Percentiles rank a stretch among this genome's conserved stretches.
Conservation (phyloP, 2,888 invertebrate species). For the Orthosia gothica region DNA sequence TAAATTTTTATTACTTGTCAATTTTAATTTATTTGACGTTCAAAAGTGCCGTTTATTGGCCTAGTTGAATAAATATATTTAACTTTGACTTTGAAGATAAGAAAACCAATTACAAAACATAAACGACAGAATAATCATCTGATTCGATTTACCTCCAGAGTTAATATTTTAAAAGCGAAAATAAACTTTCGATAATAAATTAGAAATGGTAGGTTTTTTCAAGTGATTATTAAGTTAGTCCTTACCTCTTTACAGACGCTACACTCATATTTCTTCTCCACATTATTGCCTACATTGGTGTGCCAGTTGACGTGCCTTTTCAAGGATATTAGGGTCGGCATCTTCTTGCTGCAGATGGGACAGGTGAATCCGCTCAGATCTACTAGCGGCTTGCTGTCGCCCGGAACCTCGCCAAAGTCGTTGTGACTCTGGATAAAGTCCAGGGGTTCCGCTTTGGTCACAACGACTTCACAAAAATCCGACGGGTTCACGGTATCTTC, state of each 20-base stretch:
- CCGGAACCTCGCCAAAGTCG: conserved; percentile 86
- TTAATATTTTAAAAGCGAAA: not conserved
- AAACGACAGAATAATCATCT: not conserved
- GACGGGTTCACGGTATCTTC: conserved; percentile 79
- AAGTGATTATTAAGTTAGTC: not conserved
- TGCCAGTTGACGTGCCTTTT: conserved; percentile 89
- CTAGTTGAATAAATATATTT: too few species aligned
- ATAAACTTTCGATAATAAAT: conserved; percentile 1
- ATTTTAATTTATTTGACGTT: too few species aligned
- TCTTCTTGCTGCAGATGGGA: conserved; percentile 86
- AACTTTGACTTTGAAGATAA: too few species aligned
- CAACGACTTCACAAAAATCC: conserved; percentile 92
- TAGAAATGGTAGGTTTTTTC: not conserved
- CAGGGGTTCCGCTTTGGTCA: conserved; percentile 91
- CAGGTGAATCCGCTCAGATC: conserved; percentile 86
- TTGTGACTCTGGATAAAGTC: conserved; percentile 89
- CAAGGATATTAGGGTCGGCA: conserved; percentile 86
- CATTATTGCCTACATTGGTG: conserved; percentile 82
- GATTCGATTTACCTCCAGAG: too few species aligned
- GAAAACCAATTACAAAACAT: not conserved
- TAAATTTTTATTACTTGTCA: too few species aligned
- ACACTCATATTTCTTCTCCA: conserved; percentile 85
- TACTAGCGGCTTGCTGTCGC: conserved; percentile 70
- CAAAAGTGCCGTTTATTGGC: too few species aligned
- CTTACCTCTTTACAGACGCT: conserved; percentile 88